Evolutionary conservation across 1,140 invertebrate genomes (phyloP), one percentile per base, ranked within the genome.

Genomic region (Sitophilus oryzae): DNA sequence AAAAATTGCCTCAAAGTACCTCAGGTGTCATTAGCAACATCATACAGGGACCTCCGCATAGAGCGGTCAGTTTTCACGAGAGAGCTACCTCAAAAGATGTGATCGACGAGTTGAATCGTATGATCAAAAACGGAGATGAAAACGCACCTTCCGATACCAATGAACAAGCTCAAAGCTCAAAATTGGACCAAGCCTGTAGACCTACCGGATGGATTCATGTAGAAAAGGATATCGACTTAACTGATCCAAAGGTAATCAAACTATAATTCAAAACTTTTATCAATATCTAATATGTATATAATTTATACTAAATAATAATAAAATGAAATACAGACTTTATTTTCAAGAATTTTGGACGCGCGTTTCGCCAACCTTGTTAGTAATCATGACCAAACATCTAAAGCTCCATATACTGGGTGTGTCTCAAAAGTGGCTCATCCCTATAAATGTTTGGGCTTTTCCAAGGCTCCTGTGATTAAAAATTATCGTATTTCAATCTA

Each of bases 151-250:
- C 47, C 44, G 73, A 73, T 22, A 56, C 53, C 18, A 71, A 70
- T 38, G 67, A 52, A 36, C 67, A 60, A 48, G 58, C 55, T 11
- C 71, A 66, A 18, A 68, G 65, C 34, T 44, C 67, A 4, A 74
- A 72, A 53, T 72, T 79, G 40, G 82, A 84, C 72, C 73, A 77
- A 46, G 82, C 81, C 14, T 79, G 83, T 58, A 82, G 81, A 62
- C 79, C 82, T 18, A 86, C 85, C 2, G 84, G 85, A 49, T 88
- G 85, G 85, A 79, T 88, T 53, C 85, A 86, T 69, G 81, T 88
- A 15, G 83, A 87, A 69, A 77, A 80, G 48, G 82, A 86, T 63
- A 83, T 86, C 54, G 84, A 86, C 69, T 82, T 88, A 62, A 84
- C 78, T 63, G 85, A 88, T 74, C 85, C 85, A n/a, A 86, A 86